Percentiles rank a stretch among this genome's conserved stretches.
Conservation (phyloP, 2,888 invertebrate genomes). For the Spodoptera littoralis region DNA sequence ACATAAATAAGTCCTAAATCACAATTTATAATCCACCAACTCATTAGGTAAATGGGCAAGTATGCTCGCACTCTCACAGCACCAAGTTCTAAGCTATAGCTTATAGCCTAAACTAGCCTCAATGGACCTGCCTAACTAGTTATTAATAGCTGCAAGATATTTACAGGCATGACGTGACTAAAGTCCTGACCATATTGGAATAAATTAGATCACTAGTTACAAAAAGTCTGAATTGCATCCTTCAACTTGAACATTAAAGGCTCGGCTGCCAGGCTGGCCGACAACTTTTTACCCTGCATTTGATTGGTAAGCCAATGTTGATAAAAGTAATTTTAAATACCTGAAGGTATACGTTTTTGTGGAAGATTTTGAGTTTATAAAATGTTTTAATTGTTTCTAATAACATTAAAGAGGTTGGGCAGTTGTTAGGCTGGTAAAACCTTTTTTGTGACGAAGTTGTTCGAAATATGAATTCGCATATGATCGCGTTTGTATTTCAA, state of each 20-base stretch:
- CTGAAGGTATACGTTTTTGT: constrained; percentile 28
- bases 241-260: constrained; percentile 40
- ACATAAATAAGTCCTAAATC: no score
- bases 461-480: no score
- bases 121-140: constrained; percentile 24
- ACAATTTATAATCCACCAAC: no score
- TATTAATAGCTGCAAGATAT: constrained; percentile 38
- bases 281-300: constrained; percentile 43
- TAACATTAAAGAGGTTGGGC: constrained; percentile 4
- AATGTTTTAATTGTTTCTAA: constrained; percentile 40
- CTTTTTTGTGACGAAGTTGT: no score
- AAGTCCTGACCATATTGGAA: constrained; percentile 39
- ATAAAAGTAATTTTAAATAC: constrained; percentile 47
- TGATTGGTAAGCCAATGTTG: constrained; percentile 40
- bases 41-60: constrained; percentile 14
- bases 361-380: constrained; percentile 12
- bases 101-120: constrained; percentile 4
- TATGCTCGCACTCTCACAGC: constrained; percentile 1
- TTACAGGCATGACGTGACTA: constrained; percentile 34
- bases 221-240: constrained; percentile 52
- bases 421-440: background rate
- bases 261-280: constrained; percentile 5
- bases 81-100: constrained; percentile 10
- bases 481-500: no score
- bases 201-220: constrained; percentile 48